Evolutionary conservation across 2,797 vertebrate species (phyloP).

Genomic region (Macrochelys suwanniensis): DNA sequence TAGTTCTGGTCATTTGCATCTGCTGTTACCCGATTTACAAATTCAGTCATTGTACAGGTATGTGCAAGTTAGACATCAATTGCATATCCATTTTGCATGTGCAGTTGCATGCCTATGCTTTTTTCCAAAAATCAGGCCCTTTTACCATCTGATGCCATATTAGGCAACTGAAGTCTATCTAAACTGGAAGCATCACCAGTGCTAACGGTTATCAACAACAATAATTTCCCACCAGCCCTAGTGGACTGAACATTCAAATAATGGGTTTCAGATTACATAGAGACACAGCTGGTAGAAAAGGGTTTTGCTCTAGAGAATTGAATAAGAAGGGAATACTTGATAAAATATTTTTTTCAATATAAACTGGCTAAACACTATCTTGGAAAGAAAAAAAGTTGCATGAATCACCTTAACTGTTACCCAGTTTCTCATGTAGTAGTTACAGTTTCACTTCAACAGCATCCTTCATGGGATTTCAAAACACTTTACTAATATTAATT

Average conservation of each 20-base stretch:
- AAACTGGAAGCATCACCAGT: background rate
- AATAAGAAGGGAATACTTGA: background rate
- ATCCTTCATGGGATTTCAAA: slow-evolving; percentile 34
- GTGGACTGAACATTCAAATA: background rate
- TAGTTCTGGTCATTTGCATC: background rate
- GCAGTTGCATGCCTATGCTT: background rate
- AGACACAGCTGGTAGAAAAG: background rate
- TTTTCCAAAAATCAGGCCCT: slow-evolving; percentile 23
- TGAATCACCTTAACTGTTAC: slow-evolving; percentile 4
- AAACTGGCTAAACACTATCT: slow-evolving; percentile 25
- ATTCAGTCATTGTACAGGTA: background rate
- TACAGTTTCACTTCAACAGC: background rate
- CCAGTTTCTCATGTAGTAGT: background rate
- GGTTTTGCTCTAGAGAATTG: background rate
- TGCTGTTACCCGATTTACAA: background rate
- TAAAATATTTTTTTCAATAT: slow-evolving; percentile 20
- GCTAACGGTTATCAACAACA: background rate
- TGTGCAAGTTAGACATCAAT: background rate
- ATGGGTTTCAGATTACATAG: background rate
- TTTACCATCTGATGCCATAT: slow-evolving; percentile 15
- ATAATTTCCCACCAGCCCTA: slow-evolving; percentile 9
- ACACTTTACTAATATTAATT: slow-evolving; percentile 17
- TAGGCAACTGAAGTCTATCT: background rate
- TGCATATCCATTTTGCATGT: slow-evolving; percentile 24
- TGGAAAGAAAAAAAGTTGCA: background rate